Evolutionary conservation across 2,888 invertebrate genomes (phyloP).

Genomic region (Listrodromus nycthemerus): DNA sequence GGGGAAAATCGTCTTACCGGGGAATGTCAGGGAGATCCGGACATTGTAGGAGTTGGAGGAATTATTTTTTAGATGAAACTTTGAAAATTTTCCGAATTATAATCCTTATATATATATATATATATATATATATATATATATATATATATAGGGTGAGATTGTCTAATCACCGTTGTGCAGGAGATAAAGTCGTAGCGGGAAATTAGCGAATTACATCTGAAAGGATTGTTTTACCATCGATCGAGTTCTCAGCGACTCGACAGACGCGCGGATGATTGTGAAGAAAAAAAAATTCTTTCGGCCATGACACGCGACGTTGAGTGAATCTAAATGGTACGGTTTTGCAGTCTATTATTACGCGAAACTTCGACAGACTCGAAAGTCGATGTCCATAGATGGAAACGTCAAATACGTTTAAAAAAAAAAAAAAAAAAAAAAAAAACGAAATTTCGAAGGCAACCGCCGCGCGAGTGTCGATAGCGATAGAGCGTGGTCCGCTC

Average conservation of each 20-base stretch:
- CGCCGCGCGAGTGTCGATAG: not conserved
- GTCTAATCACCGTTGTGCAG: not conserved
- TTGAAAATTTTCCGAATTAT: not conserved
- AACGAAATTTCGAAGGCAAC: not conserved
- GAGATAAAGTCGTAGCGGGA: not conserved
- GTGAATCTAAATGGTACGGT: constrained; percentile 39
- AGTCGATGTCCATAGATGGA: not conserved
- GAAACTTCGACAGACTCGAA: constrained; percentile 16
- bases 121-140: not conserved
- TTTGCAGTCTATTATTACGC: not conserved
- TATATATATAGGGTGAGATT: not conserved
- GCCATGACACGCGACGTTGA: constrained; percentile 24
- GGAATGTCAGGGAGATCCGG: not conserved
- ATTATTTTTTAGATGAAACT: no score
- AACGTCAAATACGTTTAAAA: not conserved
- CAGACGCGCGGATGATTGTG: not conserved
- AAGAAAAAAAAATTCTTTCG: not conserved
- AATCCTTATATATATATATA: not conserved
- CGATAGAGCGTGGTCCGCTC: not conserved
- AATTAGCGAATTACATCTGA: not conserved
- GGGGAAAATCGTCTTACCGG: no score
- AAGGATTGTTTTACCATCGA: not conserved
- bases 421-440: not conserved
- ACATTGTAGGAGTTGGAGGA: no score
- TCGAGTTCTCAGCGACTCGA: not conserved